These are phyloP conservation scores for Pterophyllum scalare DNA, from an alignment of 2,113 vertebrate genomes.

Conservation along the genomic window DNA sequence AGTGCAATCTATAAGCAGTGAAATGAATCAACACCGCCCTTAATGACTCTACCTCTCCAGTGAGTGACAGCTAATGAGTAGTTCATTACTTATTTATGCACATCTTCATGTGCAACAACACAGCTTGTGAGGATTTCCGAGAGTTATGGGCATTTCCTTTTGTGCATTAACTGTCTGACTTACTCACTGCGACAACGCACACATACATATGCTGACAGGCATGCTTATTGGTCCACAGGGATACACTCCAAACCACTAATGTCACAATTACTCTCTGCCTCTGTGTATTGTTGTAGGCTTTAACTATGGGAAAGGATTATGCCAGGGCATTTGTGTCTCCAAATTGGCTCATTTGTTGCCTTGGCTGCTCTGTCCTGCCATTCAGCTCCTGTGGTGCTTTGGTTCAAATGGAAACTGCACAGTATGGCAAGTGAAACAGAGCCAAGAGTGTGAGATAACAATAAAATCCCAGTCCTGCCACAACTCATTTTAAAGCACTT, in stretches of 20 bases:
- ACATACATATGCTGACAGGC: conserved; percentile 27
- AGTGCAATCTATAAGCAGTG: conserved; percentile 7
- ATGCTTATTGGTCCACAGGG: conserved; percentile 56
- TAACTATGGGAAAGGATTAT: conserved; percentile 68
- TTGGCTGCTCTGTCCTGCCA: conserved; percentile 26
- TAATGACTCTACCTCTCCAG: conserved; percentile 43
- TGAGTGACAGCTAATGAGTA: conserved; percentile 58
- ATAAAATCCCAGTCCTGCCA: background rate
- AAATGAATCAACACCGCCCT: conserved; percentile 36
- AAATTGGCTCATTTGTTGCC: conserved; percentile 73
- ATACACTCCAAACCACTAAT: conserved; percentile 64
- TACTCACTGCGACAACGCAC: conserved; percentile 35
- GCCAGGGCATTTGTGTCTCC: conserved; percentile 60
- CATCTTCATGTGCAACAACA: conserved; percentile 3
- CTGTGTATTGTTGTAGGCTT: conserved; percentile 60
- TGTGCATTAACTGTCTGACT: conserved; percentile 39
- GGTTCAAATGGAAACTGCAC: conserved; percentile 46
- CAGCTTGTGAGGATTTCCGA: conserved; percentile 36
- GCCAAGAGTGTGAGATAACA: conserved; percentile 30
- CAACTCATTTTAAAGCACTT: background rate
- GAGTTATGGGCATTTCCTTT: conserved; percentile 49
- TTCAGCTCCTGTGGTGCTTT: conserved; percentile 41
- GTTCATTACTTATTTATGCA: conserved; percentile 53
- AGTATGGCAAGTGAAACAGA: conserved; percentile 32
- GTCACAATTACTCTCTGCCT: conserved; percentile 60